These are phyloP conservation scores for Erinaceus europaeus DNA, from an alignment of 2,113 vertebrate species.

Conservation along the genomic window DNA sequence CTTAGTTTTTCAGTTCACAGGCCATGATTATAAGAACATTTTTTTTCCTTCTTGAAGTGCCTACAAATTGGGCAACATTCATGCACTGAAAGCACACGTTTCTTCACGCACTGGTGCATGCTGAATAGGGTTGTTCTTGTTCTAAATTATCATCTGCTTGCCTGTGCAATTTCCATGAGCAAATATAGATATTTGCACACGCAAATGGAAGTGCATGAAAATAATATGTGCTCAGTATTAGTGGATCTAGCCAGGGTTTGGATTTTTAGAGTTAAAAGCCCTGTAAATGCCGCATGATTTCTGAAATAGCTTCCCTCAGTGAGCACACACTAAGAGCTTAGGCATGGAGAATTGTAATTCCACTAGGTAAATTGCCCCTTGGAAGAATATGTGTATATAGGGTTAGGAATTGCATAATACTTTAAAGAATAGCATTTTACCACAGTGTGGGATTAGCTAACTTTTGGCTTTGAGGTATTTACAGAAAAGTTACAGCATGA, in stretches of 20 bases:
- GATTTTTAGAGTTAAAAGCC: constrained; percentile 61
- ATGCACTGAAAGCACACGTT: constrained; percentile 28
- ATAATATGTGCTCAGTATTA: constrained; percentile 67
- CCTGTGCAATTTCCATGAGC: constrained; percentile 77
- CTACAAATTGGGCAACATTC: constrained; percentile 30
- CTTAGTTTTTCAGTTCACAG: constrained; percentile 13
- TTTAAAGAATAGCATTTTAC: constrained; percentile 26
- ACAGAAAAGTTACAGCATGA: constrained; percentile 9
- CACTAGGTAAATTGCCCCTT: constrained; percentile 29
- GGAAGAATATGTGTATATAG: neutral
- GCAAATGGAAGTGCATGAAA: constrained; percentile 71
- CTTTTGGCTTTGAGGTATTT: constrained; percentile 17
- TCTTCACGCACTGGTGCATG: constrained; percentile 43
- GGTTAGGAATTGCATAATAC: neutral
- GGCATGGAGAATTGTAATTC: constrained; percentile 50
- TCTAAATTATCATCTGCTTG: constrained; percentile 67
- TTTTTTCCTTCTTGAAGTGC: constrained; percentile 35
- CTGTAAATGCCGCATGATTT: constrained; percentile 47
- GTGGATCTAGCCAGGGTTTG: constrained; percentile 44
- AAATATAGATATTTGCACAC: constrained; percentile 77
- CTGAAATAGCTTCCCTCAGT: constrained; percentile 37
- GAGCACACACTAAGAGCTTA: constrained; percentile 37
- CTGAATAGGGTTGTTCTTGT: constrained; percentile 62
- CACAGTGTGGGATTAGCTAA: neutral
- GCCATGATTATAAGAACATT: neutral